Evolutionary conservation across 2,888 invertebrate species (phyloP), one percentile per base, ranked within the genome.

Genomic region (Papilio elwesi): DNA sequence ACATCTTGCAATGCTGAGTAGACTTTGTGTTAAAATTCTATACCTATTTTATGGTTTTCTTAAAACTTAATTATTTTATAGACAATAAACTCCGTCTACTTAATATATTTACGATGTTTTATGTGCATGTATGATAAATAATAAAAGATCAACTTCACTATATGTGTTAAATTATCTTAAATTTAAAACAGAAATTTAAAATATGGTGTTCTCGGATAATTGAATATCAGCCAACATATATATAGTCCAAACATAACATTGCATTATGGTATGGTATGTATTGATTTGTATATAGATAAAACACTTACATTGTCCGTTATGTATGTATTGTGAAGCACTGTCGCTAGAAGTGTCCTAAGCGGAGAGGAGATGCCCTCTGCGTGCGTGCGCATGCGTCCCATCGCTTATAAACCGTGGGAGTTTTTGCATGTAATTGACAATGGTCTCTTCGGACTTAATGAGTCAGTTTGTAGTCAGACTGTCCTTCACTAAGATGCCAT

Each of bases 331-430:
- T 48, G 83, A 82, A 81, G 77, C 86, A 87, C 86, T 76, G 75
- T 78, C 89, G 87, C 90, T 80, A 79, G 84, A 82, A 79, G 79
- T 81, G 81, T 80, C 83, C 81, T 79, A 82, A 82, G 43, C 43
- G 59, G 83, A 83, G 83, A 81, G 85, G 87, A 88, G 92, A 91
- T 91, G 91, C 89, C 89, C 90, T 92, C 90, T 92, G 92, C 83
- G 89, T 85, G 83, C 80, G 83, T 84, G 81, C 84, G 85, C 86
- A 83, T 85, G 84, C 87, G 84, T 81, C 78, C 87, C 83, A 83
- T 88, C 90, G 89, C 92, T 92, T 93, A 92, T 93, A 93, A 90
- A 87, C 91, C 91, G 92, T 92, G 93, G 88, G 92, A 93, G 87
- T 91, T 93, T 92, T 92, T 91, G 91, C 87, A 89, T 87, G 82